These are phyloP conservation scores for Tineola bisselliella DNA, from an alignment of 2,888 invertebrate species.

Conservation along the genomic window DNA sequence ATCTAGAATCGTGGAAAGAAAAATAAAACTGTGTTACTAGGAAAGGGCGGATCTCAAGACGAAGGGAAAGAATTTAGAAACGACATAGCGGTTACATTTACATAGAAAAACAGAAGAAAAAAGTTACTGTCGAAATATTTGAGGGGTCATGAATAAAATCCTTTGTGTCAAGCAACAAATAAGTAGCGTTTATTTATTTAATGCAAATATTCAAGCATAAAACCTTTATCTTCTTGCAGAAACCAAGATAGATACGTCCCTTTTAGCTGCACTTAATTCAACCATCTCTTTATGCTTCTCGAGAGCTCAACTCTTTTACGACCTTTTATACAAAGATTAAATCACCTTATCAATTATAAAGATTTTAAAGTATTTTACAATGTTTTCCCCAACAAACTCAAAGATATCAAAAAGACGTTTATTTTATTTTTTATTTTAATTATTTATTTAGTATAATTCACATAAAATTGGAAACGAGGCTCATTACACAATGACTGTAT, in stretches of 20 bases:
- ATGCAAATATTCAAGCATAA: neutral
- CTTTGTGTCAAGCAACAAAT: neutral
- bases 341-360: too few species aligned
- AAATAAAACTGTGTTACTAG: conserved; percentile 35
- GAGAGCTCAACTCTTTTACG: too few species aligned
- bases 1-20: neutral
- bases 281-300: neutral
- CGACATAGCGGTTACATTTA: conserved; percentile 24
- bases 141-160: conserved; percentile 16
- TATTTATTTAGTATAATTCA: too few species aligned
- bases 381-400: too few species aligned
- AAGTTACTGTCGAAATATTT: conserved; percentile 13
- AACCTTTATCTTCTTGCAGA: neutral
- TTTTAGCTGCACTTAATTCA: neutral
- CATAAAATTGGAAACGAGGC: too few species aligned
- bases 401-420: too few species aligned
- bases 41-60: conserved; percentile 37
- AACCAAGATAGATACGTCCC: neutral
- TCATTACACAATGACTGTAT: too few species aligned
- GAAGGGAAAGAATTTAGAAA: conserved; percentile 28
- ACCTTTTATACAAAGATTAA: too few species aligned
- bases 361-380: too few species aligned
- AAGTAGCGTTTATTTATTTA: neutral
- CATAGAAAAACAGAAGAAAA: conserved; percentile 16
- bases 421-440: too few species aligned